Conservation (phyloP, 2,797 vertebrate genomes). For the Bradypodion pumilum region DNA sequence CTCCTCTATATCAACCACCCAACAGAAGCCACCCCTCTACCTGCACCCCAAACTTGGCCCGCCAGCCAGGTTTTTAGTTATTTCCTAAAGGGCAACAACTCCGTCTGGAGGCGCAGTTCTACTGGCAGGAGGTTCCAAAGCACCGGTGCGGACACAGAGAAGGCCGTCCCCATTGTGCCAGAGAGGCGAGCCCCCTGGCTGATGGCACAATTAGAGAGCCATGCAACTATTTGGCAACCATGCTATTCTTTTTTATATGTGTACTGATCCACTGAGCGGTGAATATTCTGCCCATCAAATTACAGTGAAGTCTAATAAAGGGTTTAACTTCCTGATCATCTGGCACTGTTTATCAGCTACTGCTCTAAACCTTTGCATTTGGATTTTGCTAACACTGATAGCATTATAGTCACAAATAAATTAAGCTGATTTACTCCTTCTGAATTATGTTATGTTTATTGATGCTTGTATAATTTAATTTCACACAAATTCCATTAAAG, state of each 20-base stretch:
- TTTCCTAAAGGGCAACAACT: too few species aligned
- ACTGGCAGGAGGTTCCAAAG: too few species aligned
- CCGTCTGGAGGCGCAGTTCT: too few species aligned
- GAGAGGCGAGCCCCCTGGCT: too few species aligned
- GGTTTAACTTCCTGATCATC: constrained; percentile 88
- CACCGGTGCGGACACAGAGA: too few species aligned
- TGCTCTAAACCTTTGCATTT: constrained; percentile 82
- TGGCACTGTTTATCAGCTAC: constrained; percentile 83
- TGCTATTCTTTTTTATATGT: constrained; percentile 59
- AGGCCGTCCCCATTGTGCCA: too few species aligned
- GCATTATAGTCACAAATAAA: constrained; percentile 85
- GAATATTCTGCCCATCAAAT: constrained; percentile 87
- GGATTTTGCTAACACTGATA: constrained; percentile 78
- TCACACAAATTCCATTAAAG: constrained; percentile 93
- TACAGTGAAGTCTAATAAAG: constrained; percentile 87
- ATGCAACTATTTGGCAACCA: constrained; percentile 56
- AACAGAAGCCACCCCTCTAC: too few species aligned
- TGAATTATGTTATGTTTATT: constrained; percentile 92
- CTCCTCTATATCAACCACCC: too few species aligned
- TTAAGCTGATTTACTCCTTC: constrained; percentile 89
- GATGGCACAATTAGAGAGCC: too few species aligned
- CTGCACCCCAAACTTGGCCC: too few species aligned
- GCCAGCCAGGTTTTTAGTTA: too few species aligned
- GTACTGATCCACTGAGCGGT: constrained; percentile 64
- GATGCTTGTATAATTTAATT: constrained; percentile 92